Conservation (phyloP, 2,113 vertebrate species). For the Lota lota region DNA sequence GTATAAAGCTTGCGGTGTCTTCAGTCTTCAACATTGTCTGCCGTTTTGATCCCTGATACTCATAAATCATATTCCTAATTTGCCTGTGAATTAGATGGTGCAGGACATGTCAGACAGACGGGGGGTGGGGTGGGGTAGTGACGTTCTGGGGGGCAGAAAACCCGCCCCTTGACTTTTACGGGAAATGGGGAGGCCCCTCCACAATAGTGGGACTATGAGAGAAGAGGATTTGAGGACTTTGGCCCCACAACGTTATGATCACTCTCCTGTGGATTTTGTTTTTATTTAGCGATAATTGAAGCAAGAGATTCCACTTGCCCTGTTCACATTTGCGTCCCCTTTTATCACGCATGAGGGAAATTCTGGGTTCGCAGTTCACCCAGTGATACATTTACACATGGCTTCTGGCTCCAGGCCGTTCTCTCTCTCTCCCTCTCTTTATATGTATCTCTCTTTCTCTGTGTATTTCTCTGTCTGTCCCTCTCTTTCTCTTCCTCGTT, state of each 20-base stretch:
- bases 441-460: not conserved
- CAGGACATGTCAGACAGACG: conserved; percentile 48
- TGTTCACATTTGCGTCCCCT: conserved; percentile 19
- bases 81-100: conserved; percentile 67
- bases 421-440: not conserved
- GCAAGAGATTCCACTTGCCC: conserved; percentile 29
- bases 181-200: conserved; percentile 57
- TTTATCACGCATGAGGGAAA: conserved; percentile 14
- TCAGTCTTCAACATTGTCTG: conserved; percentile 62
- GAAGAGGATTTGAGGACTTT: conserved; percentile 28
- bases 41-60: conserved; percentile 66
- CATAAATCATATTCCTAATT: conserved; percentile 70
- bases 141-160: conserved; percentile 28
- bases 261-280: conserved; percentile 46
- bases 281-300: conserved; percentile 54
- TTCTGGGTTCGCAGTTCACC: no score
- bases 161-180: conserved; percentile 63
- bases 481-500: no score
- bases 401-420: no score
- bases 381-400: no score
- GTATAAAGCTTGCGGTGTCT: conserved; percentile 63
- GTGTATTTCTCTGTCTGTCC: not conserved
- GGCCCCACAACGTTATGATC: conserved; percentile 37
- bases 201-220: conserved; percentile 45
- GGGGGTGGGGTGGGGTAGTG: conserved; percentile 17